Conservation (phyloP, 2,888 invertebrate species). For the Eumacrocentrus americanus region DNA sequence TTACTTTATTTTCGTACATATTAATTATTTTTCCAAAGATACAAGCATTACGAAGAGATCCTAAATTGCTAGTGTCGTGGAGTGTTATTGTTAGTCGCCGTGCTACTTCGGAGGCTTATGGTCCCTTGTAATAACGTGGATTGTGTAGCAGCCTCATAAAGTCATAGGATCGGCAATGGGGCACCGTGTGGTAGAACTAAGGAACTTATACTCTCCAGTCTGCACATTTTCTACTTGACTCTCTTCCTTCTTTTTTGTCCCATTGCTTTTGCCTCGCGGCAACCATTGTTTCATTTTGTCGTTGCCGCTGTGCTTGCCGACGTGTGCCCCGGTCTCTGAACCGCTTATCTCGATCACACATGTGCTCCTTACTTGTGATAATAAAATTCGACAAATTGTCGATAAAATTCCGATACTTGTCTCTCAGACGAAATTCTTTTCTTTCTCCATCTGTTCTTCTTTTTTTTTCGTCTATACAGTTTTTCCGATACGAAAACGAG, state of each 20-base stretch:
- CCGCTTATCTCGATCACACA: conserved; percentile 39
- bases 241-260: background rate
- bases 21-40: background rate
- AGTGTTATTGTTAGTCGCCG: conserved; percentile 8
- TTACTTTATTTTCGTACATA: conserved; percentile 1
- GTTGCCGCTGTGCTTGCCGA: conserved; percentile 10
- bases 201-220: background rate
- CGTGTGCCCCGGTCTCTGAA: conserved; percentile 33
- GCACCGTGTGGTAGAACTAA: background rate
- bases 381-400: conserved; percentile 42
- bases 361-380: conserved; percentile 33
- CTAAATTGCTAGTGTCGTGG: conserved; percentile 12
- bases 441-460: background rate
- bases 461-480: background rate
- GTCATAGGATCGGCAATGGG: conserved; percentile 45
- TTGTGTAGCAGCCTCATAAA: conserved; percentile 42
- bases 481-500: conserved; percentile 1
- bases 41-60: background rate
- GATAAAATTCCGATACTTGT: conserved; percentile 35
- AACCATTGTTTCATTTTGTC: conserved; percentile 17
- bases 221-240: background rate
- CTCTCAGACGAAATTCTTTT: background rate
- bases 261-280: conserved; percentile 1
- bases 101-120: conserved; percentile 2
- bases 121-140: conserved; percentile 4